Percentiles rank a stretch among this genome's conserved stretches.
Evolutionary conservation across 2,113 vertebrate species (phyloP).

Genomic region (Suncus etruscus): DNA sequence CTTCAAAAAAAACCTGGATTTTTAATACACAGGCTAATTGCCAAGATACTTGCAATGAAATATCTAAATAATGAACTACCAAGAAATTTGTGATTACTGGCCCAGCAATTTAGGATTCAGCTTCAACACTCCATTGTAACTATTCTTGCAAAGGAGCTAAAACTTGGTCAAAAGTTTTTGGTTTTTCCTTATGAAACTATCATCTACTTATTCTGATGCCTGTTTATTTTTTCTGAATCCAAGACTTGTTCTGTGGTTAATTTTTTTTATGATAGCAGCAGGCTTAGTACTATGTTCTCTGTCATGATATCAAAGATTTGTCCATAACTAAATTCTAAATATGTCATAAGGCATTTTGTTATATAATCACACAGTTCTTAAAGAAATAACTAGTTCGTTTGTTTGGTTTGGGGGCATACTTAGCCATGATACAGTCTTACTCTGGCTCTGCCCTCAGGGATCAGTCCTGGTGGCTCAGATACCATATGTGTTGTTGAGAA

Average conservation of each 20-base stretch:
- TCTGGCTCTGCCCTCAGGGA: too few relatives aligned
- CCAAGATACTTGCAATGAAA: background rate
- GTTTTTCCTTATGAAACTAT: slow-evolving; percentile 5
- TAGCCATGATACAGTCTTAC: too few relatives aligned
- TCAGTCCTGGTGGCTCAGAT: too few relatives aligned
- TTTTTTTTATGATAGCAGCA: background rate
- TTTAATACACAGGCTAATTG: background rate
- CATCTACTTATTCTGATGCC: background rate
- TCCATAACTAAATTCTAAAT: background rate
- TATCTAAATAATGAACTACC: background rate
- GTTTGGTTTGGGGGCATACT: too few relatives aligned
- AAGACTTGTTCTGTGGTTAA: background rate
- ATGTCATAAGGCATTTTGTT: background rate
- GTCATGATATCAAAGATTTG: background rate
- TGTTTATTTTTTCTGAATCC: background rate
- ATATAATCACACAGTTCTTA: background rate
- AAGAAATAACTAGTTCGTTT: background rate
- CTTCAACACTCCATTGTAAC: background rate
- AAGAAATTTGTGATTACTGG: background rate
- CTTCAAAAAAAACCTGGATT: background rate
- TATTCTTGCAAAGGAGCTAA: background rate
- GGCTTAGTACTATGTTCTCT: background rate
- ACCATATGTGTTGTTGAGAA: too few relatives aligned
- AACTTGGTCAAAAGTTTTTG: background rate
- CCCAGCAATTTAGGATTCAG: background rate